A percentile compares a stretch with the other conserved stretches of the same genome.
phyloP scores from a whole-genome alignment of 2,797 vertebrate genomes.

The Sebastes dallii region DNA sequence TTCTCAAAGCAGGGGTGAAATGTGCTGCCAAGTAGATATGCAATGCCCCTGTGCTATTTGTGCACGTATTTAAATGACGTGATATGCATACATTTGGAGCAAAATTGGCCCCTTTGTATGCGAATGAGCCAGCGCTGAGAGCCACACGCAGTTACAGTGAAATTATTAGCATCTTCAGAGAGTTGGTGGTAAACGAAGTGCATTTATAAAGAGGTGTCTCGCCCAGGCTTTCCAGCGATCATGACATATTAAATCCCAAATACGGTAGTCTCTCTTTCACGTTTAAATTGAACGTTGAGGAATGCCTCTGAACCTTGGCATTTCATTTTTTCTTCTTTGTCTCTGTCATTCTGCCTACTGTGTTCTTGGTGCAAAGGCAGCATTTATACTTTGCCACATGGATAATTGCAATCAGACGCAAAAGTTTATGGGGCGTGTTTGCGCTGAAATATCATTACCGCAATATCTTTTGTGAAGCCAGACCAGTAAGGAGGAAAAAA shows the following conservation, averaged over 20 bases:
- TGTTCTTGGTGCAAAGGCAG: not conserved
- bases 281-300: not conserved
- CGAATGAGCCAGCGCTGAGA: not conserved
- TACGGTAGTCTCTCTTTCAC: too few relatives aligned
- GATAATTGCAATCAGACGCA: not conserved
- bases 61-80: not conserved
- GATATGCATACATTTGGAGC: not conserved
- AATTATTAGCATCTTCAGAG: not conserved
- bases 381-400: not conserved
- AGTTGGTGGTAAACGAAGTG: not conserved
- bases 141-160: not conserved
- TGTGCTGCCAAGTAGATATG: not conserved
- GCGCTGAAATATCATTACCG: not conserved
- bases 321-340: fast-evolving
- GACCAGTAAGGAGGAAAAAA: fast-evolving
- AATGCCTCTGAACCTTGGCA: not conserved
- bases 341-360: not conserved
- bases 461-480: not conserved
- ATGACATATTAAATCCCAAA: not conserved
- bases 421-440: not conserved
- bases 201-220: too few relatives aligned
- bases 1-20: not conserved
- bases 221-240: too few relatives aligned
- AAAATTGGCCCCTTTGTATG: not conserved
- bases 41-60: not conserved